Evolutionary conservation across 2,113 vertebrate species (phyloP), one percentile per base, ranked within the genome.

Genomic region (Tylochromis polylepis): DNA sequence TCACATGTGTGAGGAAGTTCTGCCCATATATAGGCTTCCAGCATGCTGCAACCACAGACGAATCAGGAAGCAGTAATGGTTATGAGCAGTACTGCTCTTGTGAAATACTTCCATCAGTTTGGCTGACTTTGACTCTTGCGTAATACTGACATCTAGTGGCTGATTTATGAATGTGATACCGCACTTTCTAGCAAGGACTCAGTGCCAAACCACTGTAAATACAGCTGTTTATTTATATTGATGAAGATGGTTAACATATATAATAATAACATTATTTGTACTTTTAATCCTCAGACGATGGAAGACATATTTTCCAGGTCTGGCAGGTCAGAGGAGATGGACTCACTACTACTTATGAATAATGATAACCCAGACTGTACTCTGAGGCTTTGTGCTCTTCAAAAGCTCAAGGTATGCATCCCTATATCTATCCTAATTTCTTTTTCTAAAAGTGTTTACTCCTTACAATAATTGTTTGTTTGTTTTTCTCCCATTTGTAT

Each of bases 351-450:
- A 0, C 57, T 95, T 3, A 94, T 60, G 62, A 91, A 88, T 29
- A 83, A 41, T 58, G 84, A 96, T 22, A 93, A 93, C 56, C 83
- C 94, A 22, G 97, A 97, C 90, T 96, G 95, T 1, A 79, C 93
- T 75, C 75, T 98, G 10, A 94, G 95, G 83, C 95, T 98, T 36
- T 96, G 95, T 14, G 95, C 93, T 59, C 96, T 98, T 31, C 97
- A 98, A 87, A 97, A 94, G 80, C 95, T 97, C 5, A 93, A 96
- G 97, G 96, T 97, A 93, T 91, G 85, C 31, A 79, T 6, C 65
- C 16, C 8, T 1, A 6, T 58, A 7, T 79, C 4, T 84, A 4
- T 72, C 31, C 1, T 3, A 2, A 18, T 57, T 86, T 11, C 15
- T 22, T 51, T n/a, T 41, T n/a, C 22, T 29, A 11, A 36, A 77